Conservation (phyloP, 2,888 invertebrate species). For the Minunthozetes semirufus region DNA sequence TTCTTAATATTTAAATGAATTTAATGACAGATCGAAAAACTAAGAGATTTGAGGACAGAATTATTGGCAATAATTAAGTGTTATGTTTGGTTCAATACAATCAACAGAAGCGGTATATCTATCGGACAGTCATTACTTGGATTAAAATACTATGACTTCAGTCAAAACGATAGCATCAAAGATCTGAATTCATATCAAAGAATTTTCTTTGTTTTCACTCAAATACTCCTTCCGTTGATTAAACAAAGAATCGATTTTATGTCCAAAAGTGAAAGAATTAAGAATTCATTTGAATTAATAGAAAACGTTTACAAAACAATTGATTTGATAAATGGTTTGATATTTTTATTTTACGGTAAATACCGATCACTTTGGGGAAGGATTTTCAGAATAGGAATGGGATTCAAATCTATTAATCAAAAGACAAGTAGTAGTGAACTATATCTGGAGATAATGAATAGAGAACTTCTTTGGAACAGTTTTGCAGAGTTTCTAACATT, state of each 20-base stretch:
- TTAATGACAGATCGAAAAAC: not conserved
- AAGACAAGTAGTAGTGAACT: not conserved
- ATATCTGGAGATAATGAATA: slow-evolving; percentile 5
- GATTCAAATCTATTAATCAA: not conserved
- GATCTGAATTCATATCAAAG: not conserved
- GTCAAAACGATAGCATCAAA: not conserved
- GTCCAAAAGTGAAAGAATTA: not conserved
- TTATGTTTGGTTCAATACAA: slow-evolving; percentile 26
- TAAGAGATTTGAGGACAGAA: slow-evolving; percentile 14
- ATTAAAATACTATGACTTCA: slow-evolving; percentile 14
- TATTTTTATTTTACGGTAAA: slow-evolving; percentile 27
- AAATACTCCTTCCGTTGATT: slow-evolving; percentile 1
- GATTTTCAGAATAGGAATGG: not conserved
- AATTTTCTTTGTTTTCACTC: not conserved
- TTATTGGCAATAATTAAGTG: slow-evolving; percentile 3
- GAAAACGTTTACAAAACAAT: not conserved
- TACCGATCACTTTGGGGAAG: slow-evolving; percentile 23
- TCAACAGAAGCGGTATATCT: not conserved
- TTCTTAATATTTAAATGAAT: not conserved
- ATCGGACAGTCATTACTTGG: slow-evolving; percentile 19
- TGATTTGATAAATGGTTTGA: slow-evolving; percentile 15
- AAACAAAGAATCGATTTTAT: not conserved
- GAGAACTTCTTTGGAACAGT: slow-evolving; percentile 29
- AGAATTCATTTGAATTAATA: not conserved
- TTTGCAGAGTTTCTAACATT: slow-evolving; percentile 15